A percentile compares a stretch with the other conserved stretches of the same genome.
These are phyloP conservation scores for Ips typographus DNA, from an alignment of 1,140 invertebrate genomes.

Conservation along the genomic window DNA sequence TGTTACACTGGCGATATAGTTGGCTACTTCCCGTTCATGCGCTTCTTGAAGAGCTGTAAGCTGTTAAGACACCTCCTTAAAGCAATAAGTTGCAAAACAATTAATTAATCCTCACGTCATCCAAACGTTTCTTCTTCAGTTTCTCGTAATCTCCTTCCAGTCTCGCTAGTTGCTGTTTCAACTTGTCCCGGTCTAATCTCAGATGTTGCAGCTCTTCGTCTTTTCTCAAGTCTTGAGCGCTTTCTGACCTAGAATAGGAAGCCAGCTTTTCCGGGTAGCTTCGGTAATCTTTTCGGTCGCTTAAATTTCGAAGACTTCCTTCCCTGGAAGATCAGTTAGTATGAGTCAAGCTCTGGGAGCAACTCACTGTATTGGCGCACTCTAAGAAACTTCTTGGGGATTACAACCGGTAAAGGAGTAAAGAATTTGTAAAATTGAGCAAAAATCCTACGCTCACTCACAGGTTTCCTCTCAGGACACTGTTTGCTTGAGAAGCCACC, in stretches of 20 bases:
- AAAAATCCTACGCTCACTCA: no score
- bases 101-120: slow-evolving; percentile 62
- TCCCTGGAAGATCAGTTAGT: slow-evolving; percentile 50
- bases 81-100: background rate
- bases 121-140: slow-evolving; percentile 71
- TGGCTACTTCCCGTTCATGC: slow-evolving; percentile 72
- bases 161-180: slow-evolving; percentile 53
- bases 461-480: no score
- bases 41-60: slow-evolving; percentile 74
- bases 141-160: slow-evolving; percentile 65
- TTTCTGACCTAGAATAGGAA: slow-evolving; percentile 53
- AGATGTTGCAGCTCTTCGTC: slow-evolving; percentile 60
- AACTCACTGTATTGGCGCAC: no score
- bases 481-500: no score
- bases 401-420: no score
- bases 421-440: no score
- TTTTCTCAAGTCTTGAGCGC: slow-evolving; percentile 50
- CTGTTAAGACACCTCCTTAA: slow-evolving; percentile 49
- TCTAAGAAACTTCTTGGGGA: no score
- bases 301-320: slow-evolving; percentile 55
- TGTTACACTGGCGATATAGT: slow-evolving; percentile 59
- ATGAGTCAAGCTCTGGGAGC: no score
- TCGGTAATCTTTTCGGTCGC: slow-evolving; percentile 45
- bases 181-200: slow-evolving; percentile 62
- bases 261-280: slow-evolving; percentile 48